phyloP scores from a whole-genome alignment of 2,888 invertebrate genomes.

The Stegana nigrithorax region DNA sequence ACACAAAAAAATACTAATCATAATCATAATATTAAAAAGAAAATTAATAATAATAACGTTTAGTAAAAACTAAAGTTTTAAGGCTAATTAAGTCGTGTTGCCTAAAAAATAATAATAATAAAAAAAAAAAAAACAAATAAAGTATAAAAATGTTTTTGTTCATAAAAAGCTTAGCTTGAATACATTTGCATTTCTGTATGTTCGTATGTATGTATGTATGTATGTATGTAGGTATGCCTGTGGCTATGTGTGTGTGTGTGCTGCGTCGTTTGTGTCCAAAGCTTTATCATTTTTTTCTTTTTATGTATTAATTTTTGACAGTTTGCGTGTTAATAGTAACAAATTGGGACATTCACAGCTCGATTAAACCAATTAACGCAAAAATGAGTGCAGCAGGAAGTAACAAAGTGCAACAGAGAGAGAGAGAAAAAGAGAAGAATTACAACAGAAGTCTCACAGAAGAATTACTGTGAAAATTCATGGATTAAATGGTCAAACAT shows the following conservation, averaged over 20 bases:
- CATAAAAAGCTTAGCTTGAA: no score
- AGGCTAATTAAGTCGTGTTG: constrained; percentile 54
- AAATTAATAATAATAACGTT: constrained; percentile 30
- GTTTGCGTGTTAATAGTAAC: no score
- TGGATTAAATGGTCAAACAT: no score
- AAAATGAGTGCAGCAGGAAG: no score
- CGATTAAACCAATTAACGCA: no score
- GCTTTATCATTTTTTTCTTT: no score
- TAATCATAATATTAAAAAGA: constrained; percentile 15
- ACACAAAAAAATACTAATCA: constrained; percentile 23
- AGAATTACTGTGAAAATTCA: no score
- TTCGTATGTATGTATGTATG: not conserved
- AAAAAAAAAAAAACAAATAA: constrained; percentile 36
- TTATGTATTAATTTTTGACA: no score
- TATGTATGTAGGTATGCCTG: not conserved
- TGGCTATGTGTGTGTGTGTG: not conserved
- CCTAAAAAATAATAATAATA: constrained; percentile 32
- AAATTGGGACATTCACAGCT: no score
- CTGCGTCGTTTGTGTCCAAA: not conserved
- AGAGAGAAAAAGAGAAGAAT: no score
- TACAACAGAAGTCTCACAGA: no score
- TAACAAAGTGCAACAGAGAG: no score
- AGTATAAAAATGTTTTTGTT: constrained; percentile 7
- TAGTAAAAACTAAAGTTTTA: constrained; percentile 34
- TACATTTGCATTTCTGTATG: constrained; percentile 14